These are phyloP conservation scores for Sphenopsis melanotis DNA, from an alignment of 2,797 vertebrate species.

Conservation along the genomic window DNA sequence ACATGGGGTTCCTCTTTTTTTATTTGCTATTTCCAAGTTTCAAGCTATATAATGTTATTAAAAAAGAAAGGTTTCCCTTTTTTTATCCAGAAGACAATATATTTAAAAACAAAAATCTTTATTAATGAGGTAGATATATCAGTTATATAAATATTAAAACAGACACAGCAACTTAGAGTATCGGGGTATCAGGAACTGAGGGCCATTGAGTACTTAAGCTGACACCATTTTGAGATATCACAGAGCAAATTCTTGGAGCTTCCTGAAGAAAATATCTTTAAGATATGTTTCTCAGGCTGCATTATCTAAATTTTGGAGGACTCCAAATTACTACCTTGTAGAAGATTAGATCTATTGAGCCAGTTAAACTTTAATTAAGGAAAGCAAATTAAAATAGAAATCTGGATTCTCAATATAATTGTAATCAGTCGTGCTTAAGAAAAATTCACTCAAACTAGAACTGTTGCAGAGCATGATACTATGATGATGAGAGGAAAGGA, in stretches of 20 bases:
- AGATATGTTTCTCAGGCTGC: not conserved
- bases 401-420: not conserved
- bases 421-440: not conserved
- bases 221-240: not conserved
- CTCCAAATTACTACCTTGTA: not conserved
- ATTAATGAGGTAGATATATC: not conserved
- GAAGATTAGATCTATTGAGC: not conserved
- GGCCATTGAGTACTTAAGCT: not conserved
- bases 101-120: not conserved
- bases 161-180: not conserved
- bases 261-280: not conserved
- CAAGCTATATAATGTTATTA: not conserved
- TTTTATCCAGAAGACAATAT: not conserved
- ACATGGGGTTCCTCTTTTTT: not conserved
- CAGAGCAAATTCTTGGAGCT: not conserved
- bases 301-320: not conserved
- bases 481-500: not conserved
- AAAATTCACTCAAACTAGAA: not conserved
- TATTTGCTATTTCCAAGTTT: not conserved
- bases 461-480: not conserved
- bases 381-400: constrained; percentile 34
- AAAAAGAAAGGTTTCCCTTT: not conserved
- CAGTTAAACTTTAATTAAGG: constrained; percentile 10
- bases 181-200: not conserved
- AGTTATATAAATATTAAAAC: not conserved